Evolutionary conservation across 2,113 vertebrate genomes (phyloP).

Genomic region (Cheilinus undulatus): DNA sequence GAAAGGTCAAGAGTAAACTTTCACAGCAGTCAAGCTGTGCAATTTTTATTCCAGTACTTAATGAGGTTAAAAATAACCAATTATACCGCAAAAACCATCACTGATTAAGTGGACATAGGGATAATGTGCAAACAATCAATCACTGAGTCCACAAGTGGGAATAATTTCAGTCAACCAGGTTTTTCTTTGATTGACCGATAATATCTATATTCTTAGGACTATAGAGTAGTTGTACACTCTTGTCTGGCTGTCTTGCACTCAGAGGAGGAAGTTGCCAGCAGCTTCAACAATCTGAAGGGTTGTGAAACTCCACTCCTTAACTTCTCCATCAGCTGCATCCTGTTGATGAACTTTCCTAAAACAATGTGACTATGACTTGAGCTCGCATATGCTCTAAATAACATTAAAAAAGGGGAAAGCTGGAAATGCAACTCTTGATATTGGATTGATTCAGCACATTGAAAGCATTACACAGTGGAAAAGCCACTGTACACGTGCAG

Average conservation of each 20-base stretch:
- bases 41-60: too few relatives aligned
- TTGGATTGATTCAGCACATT: slow-evolving; percentile 64
- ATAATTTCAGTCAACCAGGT: too few relatives aligned
- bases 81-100: too few relatives aligned
- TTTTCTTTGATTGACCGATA: too few relatives aligned
- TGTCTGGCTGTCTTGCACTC: slow-evolving; percentile 37
- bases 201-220: background rate
- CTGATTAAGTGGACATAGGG: too few relatives aligned
- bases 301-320: slow-evolving; percentile 61
- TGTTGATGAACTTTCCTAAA: slow-evolving; percentile 66
- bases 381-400: slow-evolving; percentile 32
- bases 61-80: too few relatives aligned
- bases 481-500: slow-evolving; percentile 45
- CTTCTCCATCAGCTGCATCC: slow-evolving; percentile 76
- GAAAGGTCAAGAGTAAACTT: too few relatives aligned
- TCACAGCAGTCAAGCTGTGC: too few relatives aligned
- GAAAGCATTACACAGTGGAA: slow-evolving; percentile 69
- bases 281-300: slow-evolving; percentile 37
- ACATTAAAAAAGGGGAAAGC: slow-evolving; percentile 54
- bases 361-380: slow-evolving; percentile 64
- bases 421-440: slow-evolving; percentile 40
- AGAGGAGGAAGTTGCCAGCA: slow-evolving; percentile 60
- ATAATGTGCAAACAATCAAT: too few relatives aligned
- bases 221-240: background rate
- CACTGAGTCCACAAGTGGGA: too few relatives aligned